Base-by-base conservation (phyloP, 2,888 invertebrate genomes). In the Scrobipalpa atriplicella region DNA sequence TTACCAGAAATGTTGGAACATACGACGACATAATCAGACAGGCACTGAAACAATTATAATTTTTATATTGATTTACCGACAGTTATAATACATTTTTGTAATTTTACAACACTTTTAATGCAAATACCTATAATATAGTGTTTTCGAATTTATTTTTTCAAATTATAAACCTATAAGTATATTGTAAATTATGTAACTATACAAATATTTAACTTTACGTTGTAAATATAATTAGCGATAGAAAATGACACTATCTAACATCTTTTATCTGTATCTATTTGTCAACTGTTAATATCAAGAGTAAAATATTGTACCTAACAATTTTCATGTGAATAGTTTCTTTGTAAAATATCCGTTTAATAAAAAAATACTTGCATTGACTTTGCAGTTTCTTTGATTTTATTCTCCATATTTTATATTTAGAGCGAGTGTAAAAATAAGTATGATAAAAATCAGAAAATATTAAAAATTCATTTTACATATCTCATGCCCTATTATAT, bases 1-100 rank as follows among this genome's bases (percentile, higher is more conserved):
- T 77, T 93, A 66, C 93, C 93, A 65, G 93, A 93, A 85, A 92
- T 92, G 89, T 76, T 92, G 54, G 91, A 92, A 72, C 91, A 91
- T 79, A 87, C 92, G 16, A 89, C 86, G 78, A 85, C 87, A 76
- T 83, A 82, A 83, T 75, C 74, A 66, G 18, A 13, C 2, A 19
- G 2, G 2, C 19, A 21, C 5, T 19, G 1, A 19, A 39, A 13
- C 9, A 18, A 43, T 18, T 18, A 39, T 13, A 41, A 8, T 41
- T 61, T 61, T 61, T 16, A 18, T 41, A 21, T 62, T 47, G 13
- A 47, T 47, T 47, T 62, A 62, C 19, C 21, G 19, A 11, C 19
- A 8, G 9, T 21, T 13, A 38, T 6, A 61, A 11, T 6, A 36
- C 43, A 21, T 11, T 29, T 58, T 58, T 36, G 19, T 13, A 61